Evolutionary conservation across 64 coral and sea anemone genomes (phyloP).

Genomic region (Montipora sp.): DNA sequence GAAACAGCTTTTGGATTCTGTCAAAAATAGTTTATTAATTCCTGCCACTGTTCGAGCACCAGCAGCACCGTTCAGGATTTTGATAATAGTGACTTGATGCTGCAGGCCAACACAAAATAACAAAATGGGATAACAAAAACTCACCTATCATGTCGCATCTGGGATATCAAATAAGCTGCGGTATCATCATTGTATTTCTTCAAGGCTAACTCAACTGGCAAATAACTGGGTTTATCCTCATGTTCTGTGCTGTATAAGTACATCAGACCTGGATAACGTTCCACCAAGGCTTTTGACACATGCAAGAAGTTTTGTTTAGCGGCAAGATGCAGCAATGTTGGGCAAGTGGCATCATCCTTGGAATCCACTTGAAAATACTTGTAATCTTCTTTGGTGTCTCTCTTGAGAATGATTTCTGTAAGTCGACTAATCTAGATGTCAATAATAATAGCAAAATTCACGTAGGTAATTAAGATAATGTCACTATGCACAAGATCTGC

Average conservation of each 20-base stretch:
- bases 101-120: too few species aligned
- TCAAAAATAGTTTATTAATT: not conserved
- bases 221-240: constrained; percentile 34
- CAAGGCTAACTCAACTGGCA: constrained; percentile 73
- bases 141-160: constrained; percentile 74
- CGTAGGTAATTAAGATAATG: too few species aligned
- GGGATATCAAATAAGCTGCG: constrained; percentile 54
- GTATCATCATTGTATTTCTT: constrained; percentile 66
- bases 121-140: not conserved
- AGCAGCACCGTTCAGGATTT: too few species aligned
- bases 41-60: too few species aligned
- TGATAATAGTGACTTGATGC: too few species aligned
- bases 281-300: constrained; percentile 63
- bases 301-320: constrained; percentile 58
- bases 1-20: constrained; percentile 37
- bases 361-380: constrained; percentile 79
- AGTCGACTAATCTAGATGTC: constrained; percentile 70
- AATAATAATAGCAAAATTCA: not conserved
- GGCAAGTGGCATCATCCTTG: constrained; percentile 53
- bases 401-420: constrained; percentile 74
- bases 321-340: constrained; percentile 59
- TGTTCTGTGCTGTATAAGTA: constrained; percentile 49
- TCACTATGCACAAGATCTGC: too few species aligned
- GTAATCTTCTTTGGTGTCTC: constrained; percentile 73
- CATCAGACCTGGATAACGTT: constrained; percentile 62